These are phyloP conservation scores for Lipotes vexillifer DNA, from an alignment of 2,113 vertebrate species.

Conservation along the genomic window DNA sequence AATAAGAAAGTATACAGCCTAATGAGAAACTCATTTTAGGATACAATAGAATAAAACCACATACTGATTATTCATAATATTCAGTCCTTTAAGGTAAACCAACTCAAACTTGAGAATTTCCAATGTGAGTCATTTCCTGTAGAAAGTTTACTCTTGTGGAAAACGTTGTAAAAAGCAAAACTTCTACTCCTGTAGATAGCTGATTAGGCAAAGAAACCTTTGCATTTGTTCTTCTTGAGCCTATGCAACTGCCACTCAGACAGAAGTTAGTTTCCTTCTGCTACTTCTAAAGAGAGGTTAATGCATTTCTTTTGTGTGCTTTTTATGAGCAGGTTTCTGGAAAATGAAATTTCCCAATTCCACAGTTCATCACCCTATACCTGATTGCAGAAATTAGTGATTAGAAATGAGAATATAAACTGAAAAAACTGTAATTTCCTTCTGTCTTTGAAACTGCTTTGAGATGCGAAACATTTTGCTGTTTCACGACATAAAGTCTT, in stretches of 20 bases:
- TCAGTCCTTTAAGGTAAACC: neutral
- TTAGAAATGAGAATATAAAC: neutral
- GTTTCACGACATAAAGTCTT: neutral
- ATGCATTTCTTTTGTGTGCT: neutral
- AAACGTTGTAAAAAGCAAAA: neutral
- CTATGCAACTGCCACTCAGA: neutral
- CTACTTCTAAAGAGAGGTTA: neutral
- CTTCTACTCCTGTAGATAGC: neutral
- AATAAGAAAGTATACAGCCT: no score
- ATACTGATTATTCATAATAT: neutral
- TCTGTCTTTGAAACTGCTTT: conserved; percentile 16
- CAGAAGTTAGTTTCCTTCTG: neutral
- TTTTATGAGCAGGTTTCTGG: neutral
- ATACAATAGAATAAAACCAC: neutral
- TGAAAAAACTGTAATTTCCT: conserved; percentile 27
- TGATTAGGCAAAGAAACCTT: neutral
- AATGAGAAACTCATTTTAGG: neutral
- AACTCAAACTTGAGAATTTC: neutral
- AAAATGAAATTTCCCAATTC: conserved; percentile 42
- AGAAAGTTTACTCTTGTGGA: neutral
- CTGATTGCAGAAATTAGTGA: conserved; percentile 33
- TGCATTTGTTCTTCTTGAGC: neutral
- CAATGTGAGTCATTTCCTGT: neutral
- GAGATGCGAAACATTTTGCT: neutral
- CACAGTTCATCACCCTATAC: conserved; percentile 2